Percentiles rank a stretch among this genome's conserved stretches.
phyloP scores from a whole-genome alignment of 2,888 invertebrate species.

The Hypena proboscidalis region DNA sequence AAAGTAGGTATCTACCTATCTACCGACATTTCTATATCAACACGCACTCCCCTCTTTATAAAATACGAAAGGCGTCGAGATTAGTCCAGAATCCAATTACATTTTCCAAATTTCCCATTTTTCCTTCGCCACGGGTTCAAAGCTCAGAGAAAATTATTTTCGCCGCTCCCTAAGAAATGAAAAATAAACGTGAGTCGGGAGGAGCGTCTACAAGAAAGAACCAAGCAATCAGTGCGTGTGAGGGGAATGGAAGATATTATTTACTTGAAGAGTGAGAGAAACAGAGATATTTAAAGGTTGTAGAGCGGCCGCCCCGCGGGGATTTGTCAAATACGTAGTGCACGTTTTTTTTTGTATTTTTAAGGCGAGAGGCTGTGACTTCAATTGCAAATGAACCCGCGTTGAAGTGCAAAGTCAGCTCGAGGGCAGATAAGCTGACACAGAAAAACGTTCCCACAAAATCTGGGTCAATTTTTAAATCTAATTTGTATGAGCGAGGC shows the following conservation, averaged over 20 bases:
- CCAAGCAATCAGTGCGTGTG: slow-evolving; percentile 45
- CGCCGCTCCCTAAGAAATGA: slow-evolving; percentile 79
- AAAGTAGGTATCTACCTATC: slow-evolving; percentile 23
- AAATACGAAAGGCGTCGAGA: slow-evolving; percentile 74
- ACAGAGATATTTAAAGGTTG: slow-evolving; percentile 24
- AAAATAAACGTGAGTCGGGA: slow-evolving; percentile 74
- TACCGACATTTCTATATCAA: slow-evolving; percentile 60
- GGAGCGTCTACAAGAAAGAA: slow-evolving; percentile 57
- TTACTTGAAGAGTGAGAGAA: slow-evolving; percentile 45
- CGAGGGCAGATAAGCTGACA: slow-evolving; percentile 45
- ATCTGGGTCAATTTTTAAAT: slow-evolving; percentile 38
- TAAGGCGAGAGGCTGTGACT: slow-evolving; percentile 49
- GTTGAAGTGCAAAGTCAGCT: slow-evolving; percentile 52
- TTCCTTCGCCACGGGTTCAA: slow-evolving; percentile 78
- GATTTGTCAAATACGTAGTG: slow-evolving; percentile 64
- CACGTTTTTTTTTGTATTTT: slow-evolving; percentile 55
- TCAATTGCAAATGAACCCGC: slow-evolving; percentile 59
- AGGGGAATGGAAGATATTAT: slow-evolving; percentile 46
- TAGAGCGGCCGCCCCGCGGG: slow-evolving; percentile 49
- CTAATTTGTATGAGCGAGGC: slow-evolving; percentile 20
- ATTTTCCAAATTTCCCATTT: slow-evolving; percentile 81
- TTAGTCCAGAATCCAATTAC: slow-evolving; percentile 83
- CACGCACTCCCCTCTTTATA: slow-evolving; percentile 66
- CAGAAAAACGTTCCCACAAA: slow-evolving; percentile 39
- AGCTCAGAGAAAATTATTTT: slow-evolving; percentile 84